Evolutionary conservation across 2,113 vertebrate species (phyloP), one percentile per base, ranked within the genome.

Genomic region (Sphyrna mokarran): DNA sequence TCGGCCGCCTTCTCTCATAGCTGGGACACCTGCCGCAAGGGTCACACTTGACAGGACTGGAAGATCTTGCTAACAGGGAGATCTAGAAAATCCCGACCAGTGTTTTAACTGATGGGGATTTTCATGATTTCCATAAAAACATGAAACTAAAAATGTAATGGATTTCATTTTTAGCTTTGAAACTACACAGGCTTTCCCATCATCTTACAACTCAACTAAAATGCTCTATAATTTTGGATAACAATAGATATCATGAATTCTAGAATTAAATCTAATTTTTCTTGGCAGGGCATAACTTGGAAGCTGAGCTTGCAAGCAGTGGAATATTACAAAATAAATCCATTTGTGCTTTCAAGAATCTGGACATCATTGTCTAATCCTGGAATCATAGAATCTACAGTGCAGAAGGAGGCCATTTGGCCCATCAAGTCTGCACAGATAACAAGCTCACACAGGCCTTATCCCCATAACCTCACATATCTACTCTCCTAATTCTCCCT

Each of bases 101-200:
- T 29, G 58, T 63, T 91, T 91, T 33, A 58, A 91, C 9, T 91
- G 29, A n/a, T n/a, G n/a, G n/a, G n/a, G n/a, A n/a, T n/a, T n/a
- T n/a, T 18, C 33, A 4, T 63, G 33, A 4, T 10, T 18, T 5
- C 18, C 33, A 89, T 11, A 0, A 29, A 91, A 91, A 91, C 20
- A 63, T 18, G n/a, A 91, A 91, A 63, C 7, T 33, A 48, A 48
- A 91, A 63, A 18, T 66, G 63, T 66, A 9, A 91, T 14, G n/a
- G 29, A n/a, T 90, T 91, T 18, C 58, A 91, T 91, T 63, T 89
- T 89, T 26, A 89, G 26, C 86, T 89, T 63, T 91, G 58, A 63
- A 91, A 63, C 33, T 8, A 63, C 26, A 63, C 29, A 16, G 14
- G 89, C 58, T 91, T 91, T 91, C 58, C 58, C 18, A 91, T 91